Evolutionary conservation across 1,140 invertebrate species (phyloP).

Genomic region (Musca domestica): DNA sequence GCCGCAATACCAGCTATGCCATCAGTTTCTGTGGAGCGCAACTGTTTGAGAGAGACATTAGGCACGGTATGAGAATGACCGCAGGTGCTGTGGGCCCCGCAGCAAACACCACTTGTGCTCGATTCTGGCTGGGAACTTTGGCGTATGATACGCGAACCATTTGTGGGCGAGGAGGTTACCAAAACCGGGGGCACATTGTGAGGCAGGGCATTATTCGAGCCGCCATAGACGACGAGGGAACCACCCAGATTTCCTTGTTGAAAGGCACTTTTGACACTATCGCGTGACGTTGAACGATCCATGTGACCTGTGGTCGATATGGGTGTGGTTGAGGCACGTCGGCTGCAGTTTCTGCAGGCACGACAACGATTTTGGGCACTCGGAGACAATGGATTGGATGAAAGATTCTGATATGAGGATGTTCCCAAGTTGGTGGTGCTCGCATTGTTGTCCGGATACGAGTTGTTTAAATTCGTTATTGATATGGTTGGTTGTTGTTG

Average conservation of each 20-base stretch:
- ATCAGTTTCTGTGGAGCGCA: constrained; percentile 73
- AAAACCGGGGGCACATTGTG: constrained; percentile 64
- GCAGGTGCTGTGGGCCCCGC: constrained; percentile 58
- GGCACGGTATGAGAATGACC: constrained; percentile 62
- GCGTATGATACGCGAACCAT: constrained; percentile 72
- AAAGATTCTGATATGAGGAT: constrained; percentile 58
- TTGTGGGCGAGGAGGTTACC: constrained; percentile 66
- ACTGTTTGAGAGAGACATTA: constrained; percentile 77
- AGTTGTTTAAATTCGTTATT: constrained; percentile 49
- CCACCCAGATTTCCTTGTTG: constrained; percentile 54
- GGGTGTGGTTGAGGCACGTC: constrained; percentile 73
- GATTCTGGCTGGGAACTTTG: constrained; percentile 89
- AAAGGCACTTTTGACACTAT: constrained; percentile 66
- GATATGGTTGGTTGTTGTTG: constrained; percentile 52
- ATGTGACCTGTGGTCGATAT: constrained; percentile 66
- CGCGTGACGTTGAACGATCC: constrained; percentile 71
- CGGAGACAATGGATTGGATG: constrained; percentile 55
- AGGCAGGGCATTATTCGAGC: constrained; percentile 31
- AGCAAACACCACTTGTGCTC: constrained; percentile 61
- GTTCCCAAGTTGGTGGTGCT: constrained; percentile 46
- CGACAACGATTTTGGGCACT: constrained; percentile 59
- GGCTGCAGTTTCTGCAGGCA: constrained; percentile 66
- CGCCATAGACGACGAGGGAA: not conserved
- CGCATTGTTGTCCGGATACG: constrained; percentile 53
- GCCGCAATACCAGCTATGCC: constrained; percentile 94